Evolutionary conservation across 2,113 vertebrate genomes (phyloP).

Genomic region (Pelusios castaneus): DNA sequence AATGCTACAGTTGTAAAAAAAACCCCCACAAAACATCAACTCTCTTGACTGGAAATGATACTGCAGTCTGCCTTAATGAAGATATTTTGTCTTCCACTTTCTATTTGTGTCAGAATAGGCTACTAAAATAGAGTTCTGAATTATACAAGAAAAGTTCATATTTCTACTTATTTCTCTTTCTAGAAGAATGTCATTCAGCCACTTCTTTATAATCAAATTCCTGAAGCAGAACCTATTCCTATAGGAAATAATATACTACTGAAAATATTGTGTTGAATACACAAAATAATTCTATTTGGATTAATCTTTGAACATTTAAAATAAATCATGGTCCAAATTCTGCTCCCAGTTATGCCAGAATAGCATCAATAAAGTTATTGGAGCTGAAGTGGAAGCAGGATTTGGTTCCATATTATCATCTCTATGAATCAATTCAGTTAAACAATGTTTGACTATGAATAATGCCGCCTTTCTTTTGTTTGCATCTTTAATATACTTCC

Average conservation of each 20-base stretch:
- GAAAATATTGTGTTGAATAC: not conserved
- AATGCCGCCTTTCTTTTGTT: not conserved
- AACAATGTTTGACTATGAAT: not conserved
- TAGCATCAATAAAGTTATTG: not conserved
- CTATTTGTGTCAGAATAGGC: not conserved
- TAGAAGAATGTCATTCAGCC: not conserved
- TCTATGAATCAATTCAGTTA: not conserved
- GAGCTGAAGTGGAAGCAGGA: not conserved
- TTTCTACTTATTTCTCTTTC: not conserved
- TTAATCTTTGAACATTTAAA: not conserved
- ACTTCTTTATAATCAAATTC: not conserved
- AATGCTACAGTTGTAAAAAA: not conserved
- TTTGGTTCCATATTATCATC: not conserved
- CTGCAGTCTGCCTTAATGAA: not conserved
- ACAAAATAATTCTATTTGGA: not conserved
- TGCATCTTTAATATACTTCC: not conserved
- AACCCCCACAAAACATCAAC: not conserved
- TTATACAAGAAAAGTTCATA: not conserved
- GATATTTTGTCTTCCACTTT: not conserved
- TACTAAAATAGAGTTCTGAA: not conserved
- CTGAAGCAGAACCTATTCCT: not conserved
- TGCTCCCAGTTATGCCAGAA: not conserved
- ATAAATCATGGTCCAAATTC: not conserved
- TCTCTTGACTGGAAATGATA: not conserved
- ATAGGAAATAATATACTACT: not conserved